These are phyloP conservation scores for Moxostoma hubbsi DNA, from an alignment of 2,797 vertebrate species.

Conservation along the genomic window DNA sequence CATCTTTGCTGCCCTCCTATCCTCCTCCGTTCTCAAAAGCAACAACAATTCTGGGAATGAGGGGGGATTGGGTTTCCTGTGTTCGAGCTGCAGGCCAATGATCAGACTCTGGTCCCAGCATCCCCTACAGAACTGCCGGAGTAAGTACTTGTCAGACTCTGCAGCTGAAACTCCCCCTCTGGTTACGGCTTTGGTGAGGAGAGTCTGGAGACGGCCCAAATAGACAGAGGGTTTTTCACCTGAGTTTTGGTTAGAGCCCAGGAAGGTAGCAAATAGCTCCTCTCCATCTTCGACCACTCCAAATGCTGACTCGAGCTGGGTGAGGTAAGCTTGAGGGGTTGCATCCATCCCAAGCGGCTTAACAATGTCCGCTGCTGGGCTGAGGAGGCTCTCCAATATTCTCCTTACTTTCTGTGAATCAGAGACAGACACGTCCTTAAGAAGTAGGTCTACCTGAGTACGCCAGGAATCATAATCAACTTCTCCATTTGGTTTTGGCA, in stretches of 20 bases:
- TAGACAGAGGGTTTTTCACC: slow-evolving; percentile 9
- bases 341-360: background rate
- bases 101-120: slow-evolving; percentile 5
- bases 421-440: too few species aligned
- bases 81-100: slow-evolving; percentile 1
- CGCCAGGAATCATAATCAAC: slow-evolving; percentile 9
- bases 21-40: slow-evolving; percentile 66
- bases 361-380: too few species aligned
- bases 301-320: slow-evolving; percentile 13
- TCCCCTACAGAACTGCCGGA: slow-evolving; percentile 5
- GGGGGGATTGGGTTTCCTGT: too few species aligned
- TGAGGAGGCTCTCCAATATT: background rate
- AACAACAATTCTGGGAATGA: slow-evolving; percentile 45
- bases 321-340: background rate
- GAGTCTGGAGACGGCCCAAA: too few species aligned
- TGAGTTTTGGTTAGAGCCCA: background rate
- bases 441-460: background rate
- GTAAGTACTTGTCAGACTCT: background rate
- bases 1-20: slow-evolving; percentile 44
- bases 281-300: background rate
- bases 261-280: too few species aligned
- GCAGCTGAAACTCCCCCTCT: background rate
- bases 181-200: background rate
- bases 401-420: background rate
- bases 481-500: background rate